Evolutionary conservation across 2,797 vertebrate genomes (phyloP), one percentile per base, ranked within the genome.

Genomic region (Sebastes trivittatus): DNA sequence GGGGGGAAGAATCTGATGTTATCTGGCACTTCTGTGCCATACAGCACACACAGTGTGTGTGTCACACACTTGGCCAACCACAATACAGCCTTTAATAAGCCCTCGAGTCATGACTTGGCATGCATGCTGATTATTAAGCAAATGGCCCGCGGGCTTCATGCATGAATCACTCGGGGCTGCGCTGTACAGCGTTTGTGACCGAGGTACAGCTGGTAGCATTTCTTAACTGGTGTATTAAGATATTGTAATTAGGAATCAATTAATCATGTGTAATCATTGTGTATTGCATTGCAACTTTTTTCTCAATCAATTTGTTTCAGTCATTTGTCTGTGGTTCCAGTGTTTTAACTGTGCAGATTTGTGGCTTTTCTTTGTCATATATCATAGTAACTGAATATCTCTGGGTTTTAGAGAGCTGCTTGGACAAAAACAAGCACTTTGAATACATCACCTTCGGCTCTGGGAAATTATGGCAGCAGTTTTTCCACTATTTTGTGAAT

Each of bases 21-120:
- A 61, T 82, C 68, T 92, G 92, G 84, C 94, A 92, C 79, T 89
- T 93, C 80, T 92, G 88, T 92, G 92, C 78, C 89, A 91, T 54
- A 77, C 55, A 42, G 34, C 59, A 38, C 75, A 46, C 42, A 18
- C 42, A 46, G 81, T 87, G 61, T 69, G 20, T 82, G 76, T 63
- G 13, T 38, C 80, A 32, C 63, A 77, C 64, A 73, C 85, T 77
- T 54, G 83, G 72, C 77, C 58, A 79, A 59, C 62, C 80, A 77
- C 81, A 78, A 69, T 73, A 63, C 42, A 49, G 54, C 30, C 29
- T 81, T 70, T 82, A 85, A 78, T 75, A 72, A 82, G 5, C 30
- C 72, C 71, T 65, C 29, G 18, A 70, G 83, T 74, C 32, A 11
- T 32, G 62, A 78, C 68, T 80, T 79, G 78, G 77, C 83, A 84